These are phyloP conservation scores for Platycnemis pennipes DNA, from an alignment of 2,888 invertebrate genomes.

Conservation along the genomic window DNA sequence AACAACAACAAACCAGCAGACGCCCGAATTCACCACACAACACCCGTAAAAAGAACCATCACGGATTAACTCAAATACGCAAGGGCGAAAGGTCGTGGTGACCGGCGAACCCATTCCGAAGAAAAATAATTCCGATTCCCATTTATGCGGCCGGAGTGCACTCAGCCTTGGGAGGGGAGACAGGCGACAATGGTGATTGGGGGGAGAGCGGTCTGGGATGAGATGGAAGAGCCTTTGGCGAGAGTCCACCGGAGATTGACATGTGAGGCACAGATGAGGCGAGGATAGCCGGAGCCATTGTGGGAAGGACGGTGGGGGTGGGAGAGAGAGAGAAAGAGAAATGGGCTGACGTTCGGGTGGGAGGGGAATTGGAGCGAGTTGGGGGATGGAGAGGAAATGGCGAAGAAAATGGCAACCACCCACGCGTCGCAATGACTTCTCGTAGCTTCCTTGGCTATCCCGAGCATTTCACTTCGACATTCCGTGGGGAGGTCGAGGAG, in stretches of 20 bases:
- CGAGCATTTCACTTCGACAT: neutral
- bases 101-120: neutral
- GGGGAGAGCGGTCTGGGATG: neutral
- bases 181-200: neutral
- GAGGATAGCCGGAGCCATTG: constrained; percentile 16
- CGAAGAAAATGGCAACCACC: constrained; percentile 9
- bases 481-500: neutral
- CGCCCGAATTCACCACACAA: too few relatives aligned
- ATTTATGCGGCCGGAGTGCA: neutral
- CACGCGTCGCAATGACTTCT: neutral
- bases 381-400: neutral
- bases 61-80: too few relatives aligned
- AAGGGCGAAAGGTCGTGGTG: neutral
- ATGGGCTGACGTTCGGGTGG: neutral
- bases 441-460: neutral
- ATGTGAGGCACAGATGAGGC: constrained; percentile 32
- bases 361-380: neutral
- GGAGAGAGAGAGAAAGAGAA: neutral
- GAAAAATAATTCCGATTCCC: neutral
- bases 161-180: neutral
- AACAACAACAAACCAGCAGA: too few relatives aligned
- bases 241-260: constrained; percentile 18
- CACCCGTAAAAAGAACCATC: too few relatives aligned
- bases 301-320: neutral
- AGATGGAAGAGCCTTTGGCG: neutral